Evolutionary conservation across 2,797 vertebrate species (phyloP), one percentile per base, ranked within the genome.

Genomic region (Lepilemur ruficaudatus): DNA sequence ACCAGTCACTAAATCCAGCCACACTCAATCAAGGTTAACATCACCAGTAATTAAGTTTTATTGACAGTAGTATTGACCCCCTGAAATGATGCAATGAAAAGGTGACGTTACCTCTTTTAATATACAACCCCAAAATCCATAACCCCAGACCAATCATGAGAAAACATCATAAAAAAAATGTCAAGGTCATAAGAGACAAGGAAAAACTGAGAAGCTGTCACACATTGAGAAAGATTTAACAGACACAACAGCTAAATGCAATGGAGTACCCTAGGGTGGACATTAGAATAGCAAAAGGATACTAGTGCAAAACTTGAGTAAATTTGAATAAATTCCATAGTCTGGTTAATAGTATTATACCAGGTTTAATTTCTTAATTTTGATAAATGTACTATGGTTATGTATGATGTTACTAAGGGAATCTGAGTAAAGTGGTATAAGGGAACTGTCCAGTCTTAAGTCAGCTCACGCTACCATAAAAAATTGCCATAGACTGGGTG

Each of bases 141-240:
- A 89, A 83, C 46, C 17, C 83, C 46, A 94, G 11, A 15, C 12
- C 2, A 87, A 17, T 84, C 43, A 84, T 81, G 7, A 92, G n/a
- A 95, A 96, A 96, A 90, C 48, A 76, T 50, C 28, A 90, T 5
- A 79, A 79, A 12, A 72, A 88, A 90, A 50, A 20, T 78, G 7
- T 84, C 35, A 84, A 84, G 30, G 28, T 94, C 23, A 41, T 83
- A 57, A 93, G 63, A 90, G 35, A 93, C 12, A 38, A 90, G 46
- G 22, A 52, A 89, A 93, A 87, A 23, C 22, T 78, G 46, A 91
- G 46, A 80, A 93, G 35, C 3, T 32, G 8, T 83, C 41, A 85
- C 35, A 67, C 22, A 81, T 10, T 57, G 6, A 91, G 75, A 55
- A 38, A 59, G 15, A 85, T 61, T 89, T 92, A 83, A 20, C 35